A percentile compares a stretch with the other conserved stretches of the same genome.
Conservation (phyloP, 1,140 invertebrate genomes). For the Himalopsyche phryganea region DNA sequence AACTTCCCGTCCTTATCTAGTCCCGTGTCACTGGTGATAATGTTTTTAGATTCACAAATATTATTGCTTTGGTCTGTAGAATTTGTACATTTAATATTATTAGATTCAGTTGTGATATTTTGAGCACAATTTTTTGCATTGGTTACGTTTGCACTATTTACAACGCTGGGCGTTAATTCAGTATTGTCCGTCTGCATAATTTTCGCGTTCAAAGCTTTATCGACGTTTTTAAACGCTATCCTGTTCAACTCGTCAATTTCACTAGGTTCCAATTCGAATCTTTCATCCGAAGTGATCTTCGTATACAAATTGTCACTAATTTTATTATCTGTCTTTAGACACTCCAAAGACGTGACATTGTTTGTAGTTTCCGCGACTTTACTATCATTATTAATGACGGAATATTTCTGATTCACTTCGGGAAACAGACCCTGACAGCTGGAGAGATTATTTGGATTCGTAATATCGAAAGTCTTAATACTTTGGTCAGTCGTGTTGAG, state of each 20-base stretch:
- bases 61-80: not conserved
- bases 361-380: not conserved
- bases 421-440: constrained; percentile 27
- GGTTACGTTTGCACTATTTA: not conserved
- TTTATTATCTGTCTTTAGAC: constrained; percentile 37
- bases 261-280: constrained; percentile 42
- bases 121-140: not conserved
- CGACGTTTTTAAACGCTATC: constrained; percentile 34
- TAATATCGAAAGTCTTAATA: constrained; percentile 25
- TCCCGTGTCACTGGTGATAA: not conserved
- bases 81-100: not conserved
- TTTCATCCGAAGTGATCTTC: constrained; percentile 46
- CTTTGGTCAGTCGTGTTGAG: constrained; percentile 2
- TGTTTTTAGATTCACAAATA: not conserved
- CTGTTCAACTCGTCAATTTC: constrained; percentile 50
- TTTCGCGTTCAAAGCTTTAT: not conserved
- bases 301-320: constrained; percentile 44
- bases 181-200: too few species aligned
- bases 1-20: not conserved
- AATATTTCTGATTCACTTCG: constrained; percentile 28
- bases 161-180: too few species aligned
- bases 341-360: constrained; percentile 9
- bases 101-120: not conserved
- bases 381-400: constrained; percentile 1
- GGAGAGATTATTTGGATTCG: constrained; percentile 25